Conservation (phyloP, 2,113 vertebrate species). For the Pygathrix nemaeus region DNA sequence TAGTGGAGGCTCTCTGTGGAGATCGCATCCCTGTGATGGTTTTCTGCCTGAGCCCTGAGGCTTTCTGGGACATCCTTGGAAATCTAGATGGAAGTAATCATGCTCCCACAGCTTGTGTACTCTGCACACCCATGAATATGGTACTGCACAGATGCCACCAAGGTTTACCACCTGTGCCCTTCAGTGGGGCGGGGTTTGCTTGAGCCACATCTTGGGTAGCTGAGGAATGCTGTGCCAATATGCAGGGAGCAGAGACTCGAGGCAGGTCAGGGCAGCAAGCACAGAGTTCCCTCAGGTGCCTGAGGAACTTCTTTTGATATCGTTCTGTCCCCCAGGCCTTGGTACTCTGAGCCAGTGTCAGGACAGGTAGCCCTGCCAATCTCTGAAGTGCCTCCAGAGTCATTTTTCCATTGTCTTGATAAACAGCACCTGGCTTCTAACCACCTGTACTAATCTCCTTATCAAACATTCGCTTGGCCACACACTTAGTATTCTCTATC, state of each 20-base stretch:
- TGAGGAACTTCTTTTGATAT: neutral
- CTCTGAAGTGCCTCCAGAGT: neutral
- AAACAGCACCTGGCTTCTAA: neutral
- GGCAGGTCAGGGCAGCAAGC: neutral
- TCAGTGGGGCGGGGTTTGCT: neutral
- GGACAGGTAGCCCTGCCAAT: neutral
- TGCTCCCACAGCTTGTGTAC: neutral
- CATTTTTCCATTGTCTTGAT: neutral
- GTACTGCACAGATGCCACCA: neutral
- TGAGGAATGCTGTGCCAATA: neutral
- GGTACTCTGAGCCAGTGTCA: neutral
- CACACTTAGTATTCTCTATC: neutral
- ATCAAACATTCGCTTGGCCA: neutral
- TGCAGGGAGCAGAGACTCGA: neutral
- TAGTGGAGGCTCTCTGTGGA: neutral
- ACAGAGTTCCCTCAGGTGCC: neutral
- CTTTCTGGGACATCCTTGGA: neutral
- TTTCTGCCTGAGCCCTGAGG: neutral
- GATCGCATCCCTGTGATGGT: neutral
- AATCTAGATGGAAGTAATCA: neutral
- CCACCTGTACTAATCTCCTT: neutral
- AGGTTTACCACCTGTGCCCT: neutral
- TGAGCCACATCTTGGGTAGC: neutral
- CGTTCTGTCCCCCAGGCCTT: neutral
- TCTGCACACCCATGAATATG: neutral